Evolutionary conservation across 2,888 invertebrate genomes (phyloP).

Genomic region (Chydorus sphaericus): DNA sequence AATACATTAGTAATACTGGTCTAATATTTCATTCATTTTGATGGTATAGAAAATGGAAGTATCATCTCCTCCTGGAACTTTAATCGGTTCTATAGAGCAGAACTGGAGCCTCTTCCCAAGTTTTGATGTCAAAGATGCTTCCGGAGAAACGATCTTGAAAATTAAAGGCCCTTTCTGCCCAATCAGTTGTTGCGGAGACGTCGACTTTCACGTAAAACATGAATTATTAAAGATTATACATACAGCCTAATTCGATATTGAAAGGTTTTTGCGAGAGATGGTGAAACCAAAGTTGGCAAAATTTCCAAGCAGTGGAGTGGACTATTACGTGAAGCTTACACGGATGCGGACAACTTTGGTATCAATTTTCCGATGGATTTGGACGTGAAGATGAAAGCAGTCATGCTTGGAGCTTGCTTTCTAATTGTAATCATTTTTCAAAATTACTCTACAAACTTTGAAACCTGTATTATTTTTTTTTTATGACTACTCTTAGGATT

Average conservation of each 20-base stretch:
- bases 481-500: conserved; percentile 1
- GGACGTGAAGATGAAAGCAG: conserved; percentile 65
- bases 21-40: no score
- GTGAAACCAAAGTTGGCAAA: conserved; percentile 50
- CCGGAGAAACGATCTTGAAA: conserved; percentile 54
- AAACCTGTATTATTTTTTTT: no score
- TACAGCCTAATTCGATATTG: no score
- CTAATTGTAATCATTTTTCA: conserved; percentile 46
- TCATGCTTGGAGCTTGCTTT: conserved; percentile 65
- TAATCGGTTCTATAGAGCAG: conserved; percentile 24
- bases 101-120: conserved; percentile 36
- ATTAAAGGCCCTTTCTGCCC: conserved; percentile 72
- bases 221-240: no score
- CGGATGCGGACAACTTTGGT: conserved; percentile 76
- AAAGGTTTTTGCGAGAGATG: conserved; percentile 63
- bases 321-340: conserved; percentile 60
- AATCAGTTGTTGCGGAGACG: conserved; percentile 61
- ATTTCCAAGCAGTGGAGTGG: conserved; percentile 86
- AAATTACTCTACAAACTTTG: no score
- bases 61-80: conserved; percentile 37
- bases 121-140: conserved; percentile 55
- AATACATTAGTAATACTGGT: no score
- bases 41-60: conserved; percentile 65
- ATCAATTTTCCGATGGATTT: conserved; percentile 78
- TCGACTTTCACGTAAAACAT: conserved; percentile 70